Evolutionary conservation across 1,140 invertebrate species (phyloP), one percentile per base, ranked within the genome.

Genomic region (Phymastichus coffea): DNA sequence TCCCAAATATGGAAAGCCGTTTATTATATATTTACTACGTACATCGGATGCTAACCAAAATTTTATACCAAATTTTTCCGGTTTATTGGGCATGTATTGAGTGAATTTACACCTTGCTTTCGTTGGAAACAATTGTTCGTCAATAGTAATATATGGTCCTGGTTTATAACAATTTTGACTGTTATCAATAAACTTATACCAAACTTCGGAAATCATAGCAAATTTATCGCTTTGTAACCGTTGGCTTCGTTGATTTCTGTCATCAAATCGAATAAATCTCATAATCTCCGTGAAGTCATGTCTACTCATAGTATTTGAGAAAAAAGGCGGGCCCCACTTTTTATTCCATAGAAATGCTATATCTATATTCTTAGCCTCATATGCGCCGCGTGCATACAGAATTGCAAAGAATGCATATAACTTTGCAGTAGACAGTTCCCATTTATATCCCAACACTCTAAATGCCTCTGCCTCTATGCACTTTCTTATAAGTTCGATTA

Each of bases 161-260:
- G 70, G 68, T 48, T 64, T 68, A 54, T 73, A 75, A 64, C 68
- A 73, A 65, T 57, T 64, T 65, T 72, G 68, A 48, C 66, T 58
- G 63, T 75, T 74, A 47, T 67, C 63, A 60, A 74, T 75, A 60
- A 76, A 74, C 55, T 54, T 63, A 56, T 72, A 48, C 68, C 69
- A 74, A 41, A 73, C 56, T 60, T 64, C 55, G 10, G 69, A 73
- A 15, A 69, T 60, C 49, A 76, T 48, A 49, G 63, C 69, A 66
- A 76, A 74, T 66, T 76, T 70, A 65, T 76, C 66, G 15, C 25
- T 68, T 63, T 63, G 28, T 43, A 75, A 64, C 38, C 70, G 64
- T 63, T 65, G 63, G 30, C 57, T 63, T 53, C 67, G 56, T 54
- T 64, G 19, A 61, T 59, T 68, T 66, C 65, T 64, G n/a, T n/a